Evolutionary conservation across 2,113 vertebrate genomes (phyloP).

Genomic region (Rhadina sibilatrix): DNA sequence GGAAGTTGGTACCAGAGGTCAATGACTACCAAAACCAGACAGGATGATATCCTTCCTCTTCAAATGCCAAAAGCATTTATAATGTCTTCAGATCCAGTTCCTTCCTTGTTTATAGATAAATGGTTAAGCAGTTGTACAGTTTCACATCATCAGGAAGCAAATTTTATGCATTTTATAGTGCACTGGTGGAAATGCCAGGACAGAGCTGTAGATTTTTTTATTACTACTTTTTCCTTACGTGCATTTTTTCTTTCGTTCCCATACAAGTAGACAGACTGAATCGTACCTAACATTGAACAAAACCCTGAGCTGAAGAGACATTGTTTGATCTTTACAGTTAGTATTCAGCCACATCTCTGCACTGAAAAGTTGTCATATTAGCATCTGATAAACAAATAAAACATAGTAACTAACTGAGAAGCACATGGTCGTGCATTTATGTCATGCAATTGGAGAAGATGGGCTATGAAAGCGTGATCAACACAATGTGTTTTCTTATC

Average conservation of each 20-base stretch:
- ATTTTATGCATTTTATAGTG: neutral
- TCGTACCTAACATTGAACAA: neutral
- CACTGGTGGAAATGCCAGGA: neutral
- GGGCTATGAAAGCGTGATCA: rapidly evolving
- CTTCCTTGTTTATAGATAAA: conserved; percentile 11
- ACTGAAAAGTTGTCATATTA: neutral
- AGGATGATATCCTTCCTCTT: conserved; percentile 5
- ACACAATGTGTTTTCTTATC: neutral
- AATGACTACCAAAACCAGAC: neutral
- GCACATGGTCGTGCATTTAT: neutral
- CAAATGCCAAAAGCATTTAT: neutral
- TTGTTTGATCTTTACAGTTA: neutral
- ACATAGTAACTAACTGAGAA: neutral
- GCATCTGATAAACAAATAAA: neutral
- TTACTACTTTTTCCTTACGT: neutral
- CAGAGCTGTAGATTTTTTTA: neutral
- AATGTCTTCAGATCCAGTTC: neutral
- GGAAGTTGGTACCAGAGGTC: neutral
- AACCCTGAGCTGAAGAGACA: neutral
- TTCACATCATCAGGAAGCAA: neutral
- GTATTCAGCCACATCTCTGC: neutral
- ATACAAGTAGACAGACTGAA: neutral
- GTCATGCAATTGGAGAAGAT: neutral
- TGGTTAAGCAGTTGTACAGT: neutral
- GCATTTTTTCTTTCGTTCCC: neutral